Base-by-base conservation (phyloP, 2,797 vertebrate genomes). In the Myotis myotis region DNA sequence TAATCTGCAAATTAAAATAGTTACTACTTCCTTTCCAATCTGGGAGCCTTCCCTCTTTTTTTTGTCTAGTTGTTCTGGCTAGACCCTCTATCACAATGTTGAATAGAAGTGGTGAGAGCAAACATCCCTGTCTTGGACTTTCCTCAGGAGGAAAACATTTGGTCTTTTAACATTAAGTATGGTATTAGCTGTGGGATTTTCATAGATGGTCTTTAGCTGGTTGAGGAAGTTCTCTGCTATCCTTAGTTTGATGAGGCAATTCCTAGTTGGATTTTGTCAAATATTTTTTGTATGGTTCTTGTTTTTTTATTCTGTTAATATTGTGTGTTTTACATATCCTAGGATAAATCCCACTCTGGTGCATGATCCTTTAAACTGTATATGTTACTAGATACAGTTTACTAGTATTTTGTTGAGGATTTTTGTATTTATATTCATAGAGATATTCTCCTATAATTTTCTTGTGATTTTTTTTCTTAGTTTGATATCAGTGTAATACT, bases 161-260 rank as follows among this genome's bases (percentile, higher is more conserved):
- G 60, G 19, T 76, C 25, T 62, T 83, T 89, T 68, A 62, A n/a
- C 15, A 68, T 13, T 88, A 62, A 80, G 28, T 44, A 15, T 13
- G 25, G 13, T 23, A 68, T 49, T 66, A 76, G 23, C 36, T 81
- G 6, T 91, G 74, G 23, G 10, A 55, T 64, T 92, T 85, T 88
- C 74, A 66, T 41, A 78, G 64, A 41, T 57, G 28, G 55, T 41
- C 25, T 87, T 80, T 94, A 81, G 51, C 38, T 93, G 30, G 62
- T 64, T 87, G 76, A 91, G 33, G 44, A 93, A 89, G 41, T 89
- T 85, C 53, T 86, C 1, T 92, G 38, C n/a, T 83, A 53, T 38
- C 53, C 30, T 51, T 83, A 80, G 51, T 83, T 78, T 78, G 22
- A n/a, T 91, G 86, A 82, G 3, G 60, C 47, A 76, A 53, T 33